Base-by-base conservation (phyloP, 2,797 vertebrate species). In the Typhlichthys subterraneus region DNA sequence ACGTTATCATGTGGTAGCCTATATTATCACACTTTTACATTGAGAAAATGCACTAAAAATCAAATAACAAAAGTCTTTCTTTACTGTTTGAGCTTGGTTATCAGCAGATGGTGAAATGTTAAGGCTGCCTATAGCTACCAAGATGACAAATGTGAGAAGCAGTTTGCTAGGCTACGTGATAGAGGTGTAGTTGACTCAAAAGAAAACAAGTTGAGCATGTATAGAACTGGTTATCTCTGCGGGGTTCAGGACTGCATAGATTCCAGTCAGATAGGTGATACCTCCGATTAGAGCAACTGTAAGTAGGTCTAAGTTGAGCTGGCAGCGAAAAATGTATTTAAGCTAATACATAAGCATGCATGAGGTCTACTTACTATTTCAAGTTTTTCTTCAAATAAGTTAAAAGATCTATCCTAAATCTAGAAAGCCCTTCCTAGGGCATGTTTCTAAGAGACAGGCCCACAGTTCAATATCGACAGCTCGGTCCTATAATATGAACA, bases 141-240 rank as follows among this genome's bases (percentile, higher is more conserved):
- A 85, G 73, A 13, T 8, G 63, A 61, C 73, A 83, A 79, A 73
- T 66, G 75, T 9, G 62, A 63, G 53, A 56, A 75, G 70, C 69
- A 69, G 47, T n/a, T 9, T 5, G 45, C 48, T n/a, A 70, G 56
- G 61, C 59, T 74, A 58, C 62, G 23, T 82, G 87, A 84, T 87
- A 85, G 80, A 82, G 84, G 77, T 73, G 67, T 73, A 65, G 69
- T 67, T 89, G 88, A 88, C 61, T 87, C 83, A 87, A 52, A 53
- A 80, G 23, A 85, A 85, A 88, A 88, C 85, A 73, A 67, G 84
- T 82, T 83, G 53, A 52, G 57, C 67, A 58, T 80, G 64, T 77
- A 63, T 52, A 29, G 77, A 90, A 88, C 87, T 83, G 89, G 87
- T 89, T 89, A 67, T 78, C 56, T 61, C 65, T 59, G 14, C 67